Base-by-base conservation (phyloP, 1,140 invertebrate species). In the Gryon sp. region DNA sequence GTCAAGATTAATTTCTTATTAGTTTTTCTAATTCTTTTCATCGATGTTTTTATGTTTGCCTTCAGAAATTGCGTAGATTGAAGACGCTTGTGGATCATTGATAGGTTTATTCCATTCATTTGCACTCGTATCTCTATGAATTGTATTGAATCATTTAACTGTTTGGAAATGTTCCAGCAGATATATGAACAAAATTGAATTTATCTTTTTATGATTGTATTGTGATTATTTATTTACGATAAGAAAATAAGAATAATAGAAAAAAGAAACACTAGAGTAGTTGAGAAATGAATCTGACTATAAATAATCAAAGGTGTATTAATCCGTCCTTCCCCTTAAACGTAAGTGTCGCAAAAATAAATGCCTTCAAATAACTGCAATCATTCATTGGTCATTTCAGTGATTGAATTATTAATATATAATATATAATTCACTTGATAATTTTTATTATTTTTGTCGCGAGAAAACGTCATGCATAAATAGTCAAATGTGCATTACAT, bases 11-110 rank as follows among this genome's bases (percentile, higher is more conserved):
- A n/a, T n/a, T n/a, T n/a, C n/a, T n/a, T n/a, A n/a, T n/a, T n/a
- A n/a, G 26, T 28, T 28, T 28, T 28, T 28, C 2, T 7, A 7
- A 24, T 34, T 9, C 36, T 28, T 9, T 48, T 38, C 6, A 55
- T 57, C 50, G 16, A 22, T 20, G 22, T 6, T 24, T 28, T 40
- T 45, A 12, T 65, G 19, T 16, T 36, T 38, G 9, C 18, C 19
- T 62, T 62, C 12, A 45, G 20, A 19, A 0, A 50, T 22, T 7
- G 26, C 26, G 26, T 28, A 28, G 26, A 28, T 2, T 1, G 26
- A 28, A 28, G 26, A 9, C n/a, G n/a, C 26, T 28, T 28, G 26
- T 7, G 26, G 8, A 28, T 28, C 26, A 7, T 28, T n/a, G 26
- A 28, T n/a, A 28, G 26, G 26, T 28, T 28, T 28, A 2, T 7